Evolutionary conservation across 2,113 vertebrate species (phyloP).

Genomic region (Barnardius zonarius): DNA sequence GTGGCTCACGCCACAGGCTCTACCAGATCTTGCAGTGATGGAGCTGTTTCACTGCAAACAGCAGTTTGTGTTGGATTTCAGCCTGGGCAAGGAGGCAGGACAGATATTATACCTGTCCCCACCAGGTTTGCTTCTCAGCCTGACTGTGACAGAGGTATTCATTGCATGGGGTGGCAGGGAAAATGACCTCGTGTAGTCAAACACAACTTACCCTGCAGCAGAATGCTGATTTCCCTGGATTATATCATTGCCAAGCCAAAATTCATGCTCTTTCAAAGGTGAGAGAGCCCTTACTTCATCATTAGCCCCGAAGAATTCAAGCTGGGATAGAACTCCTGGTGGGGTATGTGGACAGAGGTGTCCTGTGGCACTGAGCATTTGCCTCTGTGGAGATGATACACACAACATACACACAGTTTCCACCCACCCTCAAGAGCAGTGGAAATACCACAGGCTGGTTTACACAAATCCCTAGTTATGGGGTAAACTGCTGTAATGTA

Average conservation of each 20-base stretch:
- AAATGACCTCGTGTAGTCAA: not conserved
- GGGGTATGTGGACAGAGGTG: not conserved
- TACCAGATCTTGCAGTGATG: too few species aligned
- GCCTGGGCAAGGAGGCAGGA: not conserved
- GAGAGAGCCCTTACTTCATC: not conserved
- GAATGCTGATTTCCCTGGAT: not conserved
- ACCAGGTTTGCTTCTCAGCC: not conserved
- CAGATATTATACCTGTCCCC: not conserved
- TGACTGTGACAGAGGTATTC: not conserved
- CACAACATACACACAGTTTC: fast-evolving
- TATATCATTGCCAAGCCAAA: not conserved
- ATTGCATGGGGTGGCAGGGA: not conserved
- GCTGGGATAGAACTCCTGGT: not conserved
- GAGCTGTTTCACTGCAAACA: not conserved
- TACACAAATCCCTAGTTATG: not conserved
- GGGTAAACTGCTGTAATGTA: not conserved
- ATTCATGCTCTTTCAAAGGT: fast-evolving
- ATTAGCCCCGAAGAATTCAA: not conserved
- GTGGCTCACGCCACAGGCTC: not conserved
- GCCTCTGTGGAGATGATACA: too few species aligned
- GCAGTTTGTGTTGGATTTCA: not conserved
- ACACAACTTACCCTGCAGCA: not conserved
- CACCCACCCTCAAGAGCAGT: not conserved
- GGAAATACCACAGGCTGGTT: not conserved
- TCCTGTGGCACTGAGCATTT: not conserved